phyloP scores from a whole-genome alignment of 2,113 vertebrate genomes.

The Ictidomys tridecemlineatus region DNA sequence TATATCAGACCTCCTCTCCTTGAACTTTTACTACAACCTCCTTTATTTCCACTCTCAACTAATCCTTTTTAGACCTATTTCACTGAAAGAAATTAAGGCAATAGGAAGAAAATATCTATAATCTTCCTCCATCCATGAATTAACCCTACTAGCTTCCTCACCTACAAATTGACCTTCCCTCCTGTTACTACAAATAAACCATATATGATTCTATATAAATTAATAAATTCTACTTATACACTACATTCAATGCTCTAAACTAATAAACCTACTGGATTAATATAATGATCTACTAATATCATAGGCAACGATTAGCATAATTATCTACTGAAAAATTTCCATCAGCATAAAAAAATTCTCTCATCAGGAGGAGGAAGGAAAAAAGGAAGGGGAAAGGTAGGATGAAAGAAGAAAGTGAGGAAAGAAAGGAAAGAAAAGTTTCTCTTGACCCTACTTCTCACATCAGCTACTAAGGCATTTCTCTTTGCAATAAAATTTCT shows the following conservation, averaged over 20 bases:
- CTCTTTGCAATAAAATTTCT: neutral
- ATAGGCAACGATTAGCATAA: slow-evolving; percentile 1
- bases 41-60: neutral
- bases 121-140: neutral
- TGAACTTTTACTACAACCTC: neutral
- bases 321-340: neutral
- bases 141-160: neutral
- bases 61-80: slow-evolving; percentile 17
- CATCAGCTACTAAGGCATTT: neutral
- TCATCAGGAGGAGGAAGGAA: neutral
- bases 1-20: neutral
- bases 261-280: neutral
- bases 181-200: neutral
- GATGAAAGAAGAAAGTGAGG: neutral
- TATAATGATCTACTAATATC: neutral
- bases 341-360: neutral
- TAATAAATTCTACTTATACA: neutral
- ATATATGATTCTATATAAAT: neutral
- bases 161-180: neutral
- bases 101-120: slow-evolving; percentile 43
- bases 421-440: neutral
- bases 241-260: neutral
- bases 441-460: neutral
- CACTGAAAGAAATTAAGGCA: neutral
- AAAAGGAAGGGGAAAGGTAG: neutral